These are phyloP conservation scores for Cerastis rubricosa DNA, from an alignment of 2,888 invertebrate species.

Conservation along the genomic window DNA sequence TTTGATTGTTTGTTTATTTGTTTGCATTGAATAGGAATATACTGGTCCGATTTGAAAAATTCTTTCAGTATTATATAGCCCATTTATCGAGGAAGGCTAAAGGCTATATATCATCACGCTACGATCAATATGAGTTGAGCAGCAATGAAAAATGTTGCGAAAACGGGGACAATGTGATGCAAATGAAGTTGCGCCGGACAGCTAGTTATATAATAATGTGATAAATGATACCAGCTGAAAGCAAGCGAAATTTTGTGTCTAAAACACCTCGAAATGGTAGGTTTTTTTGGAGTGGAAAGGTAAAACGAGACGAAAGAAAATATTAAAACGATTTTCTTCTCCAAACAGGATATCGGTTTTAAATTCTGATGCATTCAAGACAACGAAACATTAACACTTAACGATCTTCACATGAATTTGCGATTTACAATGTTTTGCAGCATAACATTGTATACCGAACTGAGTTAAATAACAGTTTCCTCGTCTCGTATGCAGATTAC, in stretches of 20 bases:
- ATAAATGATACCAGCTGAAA: neutral
- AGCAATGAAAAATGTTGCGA: too few relatives aligned
- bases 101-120: too few relatives aligned
- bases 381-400: neutral
- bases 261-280: neutral
- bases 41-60: too few relatives aligned
- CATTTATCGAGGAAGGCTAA: too few relatives aligned
- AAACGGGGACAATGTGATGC: too few relatives aligned
- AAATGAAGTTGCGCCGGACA: too few relatives aligned
- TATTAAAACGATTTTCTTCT: neutral
- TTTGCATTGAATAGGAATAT: too few relatives aligned
- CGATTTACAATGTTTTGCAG: conserved; percentile 23
- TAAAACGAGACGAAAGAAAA: neutral
- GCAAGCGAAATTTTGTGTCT: neutral
- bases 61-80: too few relatives aligned
- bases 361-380: neutral
- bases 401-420: conserved; percentile 12
- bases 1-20: too few relatives aligned
- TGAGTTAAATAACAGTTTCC: conserved; percentile 42
- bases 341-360: neutral
- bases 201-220: neutral
- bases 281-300: neutral
- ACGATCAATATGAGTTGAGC: too few relatives aligned
- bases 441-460: conserved; percentile 13
- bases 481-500: conserved; percentile 49